A percentile compares a stretch with the other conserved stretches of the same genome.
These are phyloP conservation scores for Acanthosepion esculentum DNA, from an alignment of 2,888 invertebrate species.

Conservation along the genomic window DNA sequence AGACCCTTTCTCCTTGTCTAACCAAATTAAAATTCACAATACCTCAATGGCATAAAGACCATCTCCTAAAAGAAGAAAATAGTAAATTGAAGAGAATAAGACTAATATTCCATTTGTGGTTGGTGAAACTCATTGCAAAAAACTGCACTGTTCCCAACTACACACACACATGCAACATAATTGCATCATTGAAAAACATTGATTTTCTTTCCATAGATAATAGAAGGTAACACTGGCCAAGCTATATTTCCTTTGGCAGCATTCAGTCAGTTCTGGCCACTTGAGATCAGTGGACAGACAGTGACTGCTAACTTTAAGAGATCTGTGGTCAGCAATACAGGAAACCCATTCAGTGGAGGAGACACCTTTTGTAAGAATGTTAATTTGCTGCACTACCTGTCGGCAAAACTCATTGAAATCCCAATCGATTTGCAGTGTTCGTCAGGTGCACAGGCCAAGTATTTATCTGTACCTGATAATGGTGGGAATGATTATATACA, in stretches of 20 bases:
- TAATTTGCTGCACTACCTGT: background rate
- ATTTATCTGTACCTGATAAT: background rate
- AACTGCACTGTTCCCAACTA: background rate
- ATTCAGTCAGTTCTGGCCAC: background rate
- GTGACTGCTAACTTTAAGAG: background rate
- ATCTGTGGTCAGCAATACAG: conserved; percentile 17
- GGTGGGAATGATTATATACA: background rate
- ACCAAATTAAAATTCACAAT: background rate
- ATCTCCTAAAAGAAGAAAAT: background rate
- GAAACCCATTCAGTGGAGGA: conserved; percentile 4
- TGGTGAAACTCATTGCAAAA: conserved; percentile 6
- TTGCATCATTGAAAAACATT: background rate
- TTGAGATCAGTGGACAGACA: background rate
- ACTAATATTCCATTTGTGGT: background rate
- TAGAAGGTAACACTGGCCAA: background rate
- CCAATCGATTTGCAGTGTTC: background rate
- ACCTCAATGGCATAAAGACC: background rate
- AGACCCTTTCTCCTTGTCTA: background rate
- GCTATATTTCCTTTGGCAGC: background rate
- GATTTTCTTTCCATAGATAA: background rate
- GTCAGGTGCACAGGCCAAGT: background rate
- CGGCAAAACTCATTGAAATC: background rate
- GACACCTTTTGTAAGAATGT: conserved; percentile 33
- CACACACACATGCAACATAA: background rate
- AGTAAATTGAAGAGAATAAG: background rate